These are phyloP conservation scores for Thereva unica DNA, from an alignment of 2,888 invertebrate genomes.

Conservation along the genomic window DNA sequence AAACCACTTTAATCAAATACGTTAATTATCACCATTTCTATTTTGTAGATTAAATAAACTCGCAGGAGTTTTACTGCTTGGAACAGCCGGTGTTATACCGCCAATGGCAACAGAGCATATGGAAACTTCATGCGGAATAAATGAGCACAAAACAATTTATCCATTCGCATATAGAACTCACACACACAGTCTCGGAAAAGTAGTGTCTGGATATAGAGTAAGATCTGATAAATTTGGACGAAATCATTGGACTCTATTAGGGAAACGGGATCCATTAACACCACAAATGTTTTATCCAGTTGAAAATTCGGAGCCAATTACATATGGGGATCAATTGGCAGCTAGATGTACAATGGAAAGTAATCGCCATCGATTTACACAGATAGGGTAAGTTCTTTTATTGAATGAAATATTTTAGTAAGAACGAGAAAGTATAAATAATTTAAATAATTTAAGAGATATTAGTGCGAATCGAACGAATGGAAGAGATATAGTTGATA, in stretches of 20 bases:
- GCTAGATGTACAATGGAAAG: constrained; percentile 93
- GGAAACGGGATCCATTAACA: constrained; percentile 82
- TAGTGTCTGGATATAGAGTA: constrained; percentile 83
- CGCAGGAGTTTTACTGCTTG: constrained; percentile 90
- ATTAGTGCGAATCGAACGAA: too few relatives aligned
- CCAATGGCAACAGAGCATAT: constrained; percentile 75
- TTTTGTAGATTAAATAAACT: constrained; percentile 74
- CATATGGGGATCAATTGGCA: constrained; percentile 75
- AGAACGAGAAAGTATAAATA: background rate
- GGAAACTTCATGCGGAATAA: constrained; percentile 86
- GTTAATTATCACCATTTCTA: constrained; percentile 17
- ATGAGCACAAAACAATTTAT: constrained; percentile 80
- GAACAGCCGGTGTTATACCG: constrained; percentile 81
- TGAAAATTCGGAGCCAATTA: constrained; percentile 65
- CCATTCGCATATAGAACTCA: constrained; percentile 96
- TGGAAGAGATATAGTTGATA: too few relatives aligned
- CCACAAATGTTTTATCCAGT: constrained; percentile 96
- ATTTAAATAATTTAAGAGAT: too few relatives aligned
- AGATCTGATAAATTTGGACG: constrained; percentile 61
- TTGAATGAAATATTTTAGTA: background rate
- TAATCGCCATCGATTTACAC: constrained; percentile 65
- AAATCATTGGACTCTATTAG: constrained; percentile 80
- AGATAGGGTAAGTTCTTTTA: constrained; percentile 70
- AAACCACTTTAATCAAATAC: background rate
- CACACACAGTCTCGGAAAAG: constrained; percentile 85